phyloP scores from a whole-genome alignment of 1,140 invertebrate species.

The Drosophila sulfurigaster region DNA sequence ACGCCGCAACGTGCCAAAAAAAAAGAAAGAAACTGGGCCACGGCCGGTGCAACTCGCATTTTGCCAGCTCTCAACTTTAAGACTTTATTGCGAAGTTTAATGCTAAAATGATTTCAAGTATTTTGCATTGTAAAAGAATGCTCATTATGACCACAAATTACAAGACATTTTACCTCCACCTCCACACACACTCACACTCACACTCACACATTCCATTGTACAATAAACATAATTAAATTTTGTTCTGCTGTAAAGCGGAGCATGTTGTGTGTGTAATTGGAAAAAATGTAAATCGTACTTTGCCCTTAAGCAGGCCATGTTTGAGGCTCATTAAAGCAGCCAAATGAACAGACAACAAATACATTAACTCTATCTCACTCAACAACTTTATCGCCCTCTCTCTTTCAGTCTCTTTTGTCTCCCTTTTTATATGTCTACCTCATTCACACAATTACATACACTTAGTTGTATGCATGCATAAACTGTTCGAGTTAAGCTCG shows the following conservation, averaged over 20 bases:
- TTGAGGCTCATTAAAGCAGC: slow-evolving; percentile 60
- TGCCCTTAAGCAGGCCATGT: slow-evolving; percentile 44
- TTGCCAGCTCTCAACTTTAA: not conserved
- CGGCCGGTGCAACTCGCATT: not conserved
- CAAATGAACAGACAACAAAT: slow-evolving; percentile 46
- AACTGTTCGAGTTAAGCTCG: slow-evolving; percentile 55
- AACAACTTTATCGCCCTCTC: not conserved
- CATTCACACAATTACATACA: slow-evolving; percentile 1
- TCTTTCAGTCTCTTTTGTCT: not conserved
- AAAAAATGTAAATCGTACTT: slow-evolving; percentile 58
- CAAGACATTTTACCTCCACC: not conserved
- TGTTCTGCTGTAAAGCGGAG: slow-evolving; percentile 20
- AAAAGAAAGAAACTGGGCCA: slow-evolving; percentile 14
- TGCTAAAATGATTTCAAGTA: not conserved
- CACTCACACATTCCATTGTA: not conserved
- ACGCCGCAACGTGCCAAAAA: not conserved
- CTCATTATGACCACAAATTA: slow-evolving; percentile 8
- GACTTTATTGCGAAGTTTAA: not conserved
- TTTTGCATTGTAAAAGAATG: not conserved
- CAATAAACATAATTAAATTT: slow-evolving; percentile 56
- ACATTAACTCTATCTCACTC: slow-evolving; percentile 2
- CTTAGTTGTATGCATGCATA: slow-evolving; percentile 22
- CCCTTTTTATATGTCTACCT: not conserved
- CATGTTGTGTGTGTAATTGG: slow-evolving; percentile 43
- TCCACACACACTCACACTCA: not conserved